Evolutionary conservation across 1,140 invertebrate species (phyloP), one percentile per base, ranked within the genome.

Genomic region (Diprion similis): DNA sequence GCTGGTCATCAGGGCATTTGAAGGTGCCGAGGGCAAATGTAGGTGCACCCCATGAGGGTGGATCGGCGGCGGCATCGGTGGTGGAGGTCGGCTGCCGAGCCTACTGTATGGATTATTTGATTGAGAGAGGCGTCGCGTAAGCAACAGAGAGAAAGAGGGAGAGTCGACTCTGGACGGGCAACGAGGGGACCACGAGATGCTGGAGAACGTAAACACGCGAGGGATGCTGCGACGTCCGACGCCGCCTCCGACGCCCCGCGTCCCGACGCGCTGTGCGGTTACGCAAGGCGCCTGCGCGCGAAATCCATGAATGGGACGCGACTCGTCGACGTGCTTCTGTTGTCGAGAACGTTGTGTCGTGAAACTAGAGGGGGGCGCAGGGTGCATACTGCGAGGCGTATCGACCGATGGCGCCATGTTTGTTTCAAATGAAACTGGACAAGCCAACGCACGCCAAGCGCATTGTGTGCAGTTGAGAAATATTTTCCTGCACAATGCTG

Each of bases 221-320:
- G 66, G 66, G 66, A 68, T 68, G 66, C 66, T 68, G 66, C 66
- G 37, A 13, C 18, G 37, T 11, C 59, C 66, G 17, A 19, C 66
- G 66, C 13, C 8, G 19, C 66, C 66, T 18, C 19, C 79, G 24
- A 37, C 24, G 74, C 74, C 75, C 76, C 76, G 73, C 67, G n/a
- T 47, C 74, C 74, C 74, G 73, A 75, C 76, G 75, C 77, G 75
- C 78, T 74, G 72, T 74, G 46, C 69, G 47, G 45, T 10, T 68
- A 68, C 66, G 17, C 15, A 45, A n/a, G 2, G 77, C 80, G 80
- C 80, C 71, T 75, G 78, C 70, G 76, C 71, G n/a, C 9, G 11
- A 47, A 78, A 80, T 75, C 13, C 72, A 81, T 80, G 80, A 81
- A 81, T 81, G 80, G 73, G 79, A 8, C 51, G 74, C 47, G 37